A percentile compares a stretch with the other conserved stretches of the same genome.
Evolutionary conservation across 2,888 invertebrate genomes (phyloP).

Genomic region (Arenicola marina): DNA sequence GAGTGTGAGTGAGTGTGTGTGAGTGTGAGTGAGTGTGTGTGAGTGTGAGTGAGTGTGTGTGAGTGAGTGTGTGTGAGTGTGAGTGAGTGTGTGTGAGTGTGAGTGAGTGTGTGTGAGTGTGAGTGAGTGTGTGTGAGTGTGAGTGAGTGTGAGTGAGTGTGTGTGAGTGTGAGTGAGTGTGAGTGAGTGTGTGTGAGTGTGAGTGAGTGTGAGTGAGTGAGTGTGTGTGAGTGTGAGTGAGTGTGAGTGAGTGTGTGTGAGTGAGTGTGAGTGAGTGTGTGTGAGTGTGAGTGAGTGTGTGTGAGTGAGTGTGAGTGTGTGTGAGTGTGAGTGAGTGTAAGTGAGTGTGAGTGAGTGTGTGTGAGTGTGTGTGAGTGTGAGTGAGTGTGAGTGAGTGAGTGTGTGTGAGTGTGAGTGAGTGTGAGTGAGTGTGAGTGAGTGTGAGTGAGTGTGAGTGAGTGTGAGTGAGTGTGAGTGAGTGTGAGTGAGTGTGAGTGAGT

Average conservation of each 20-base stretch:
- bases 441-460: not conserved
- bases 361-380: not conserved
- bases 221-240: not conserved
- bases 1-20: no score
- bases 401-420: not conserved
- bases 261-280: not conserved
- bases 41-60: no score
- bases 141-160: not conserved
- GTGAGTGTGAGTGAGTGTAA: conserved; percentile 1
- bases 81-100: not conserved
- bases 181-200: not conserved
- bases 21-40: no score
- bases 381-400: conserved; percentile 2
- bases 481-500: not conserved
- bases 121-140: not conserved
- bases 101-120: not conserved
- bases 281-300: not conserved
- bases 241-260: conserved; percentile 1
- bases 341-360: conserved; percentile 5
- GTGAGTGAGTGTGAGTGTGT: not conserved
- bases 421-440: not conserved
- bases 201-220: not conserved
- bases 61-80: not conserved
- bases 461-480: not conserved
- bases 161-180: not conserved